Conservation (phyloP, 2,888 invertebrate genomes). For the Andrena minutula region DNA sequence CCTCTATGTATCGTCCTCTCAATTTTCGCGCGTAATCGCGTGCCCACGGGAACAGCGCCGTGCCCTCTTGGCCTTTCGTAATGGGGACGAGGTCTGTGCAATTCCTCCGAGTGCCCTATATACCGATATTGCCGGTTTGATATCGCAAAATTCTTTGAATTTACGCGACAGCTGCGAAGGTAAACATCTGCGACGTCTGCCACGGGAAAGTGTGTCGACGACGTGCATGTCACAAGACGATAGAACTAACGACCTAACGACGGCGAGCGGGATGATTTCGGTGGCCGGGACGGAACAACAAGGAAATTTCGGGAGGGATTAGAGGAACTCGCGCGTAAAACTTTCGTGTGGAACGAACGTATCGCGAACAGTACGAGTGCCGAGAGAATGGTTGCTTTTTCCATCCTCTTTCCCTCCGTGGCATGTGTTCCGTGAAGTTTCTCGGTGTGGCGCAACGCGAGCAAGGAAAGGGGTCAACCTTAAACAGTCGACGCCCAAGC, state of each 20-base stretch:
- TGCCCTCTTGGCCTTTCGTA: slow-evolving; percentile 63
- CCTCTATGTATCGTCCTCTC: neutral
- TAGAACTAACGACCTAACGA: neutral
- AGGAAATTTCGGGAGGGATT: slow-evolving; percentile 11
- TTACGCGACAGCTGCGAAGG: slow-evolving; percentile 58
- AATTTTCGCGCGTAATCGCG: slow-evolving; percentile 10
- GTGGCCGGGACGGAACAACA: neutral
- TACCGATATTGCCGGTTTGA: slow-evolving; percentile 43
- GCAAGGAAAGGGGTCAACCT: slow-evolving; percentile 68
- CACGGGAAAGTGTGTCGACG: slow-evolving; percentile 47
- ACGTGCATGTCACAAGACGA: neutral
- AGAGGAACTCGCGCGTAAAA: slow-evolving; percentile 29
- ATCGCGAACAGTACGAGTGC: neutral
- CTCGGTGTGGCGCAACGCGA: slow-evolving; percentile 6
- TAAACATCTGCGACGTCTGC: slow-evolving; percentile 42
- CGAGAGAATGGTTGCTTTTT: neutral
- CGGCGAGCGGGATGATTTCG: neutral
- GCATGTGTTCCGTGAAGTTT: slow-evolving; percentile 30
- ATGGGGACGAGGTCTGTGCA: slow-evolving; percentile 61
- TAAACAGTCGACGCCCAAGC: slow-evolving; percentile 68
- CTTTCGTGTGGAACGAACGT: neutral
- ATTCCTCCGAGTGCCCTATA: slow-evolving; percentile 55
- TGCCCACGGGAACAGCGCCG: neutral
- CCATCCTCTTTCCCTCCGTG: neutral
- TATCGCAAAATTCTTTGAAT: slow-evolving; percentile 50